Conservation (phyloP, 2,888 invertebrate species). For the Brenthis daphne region DNA sequence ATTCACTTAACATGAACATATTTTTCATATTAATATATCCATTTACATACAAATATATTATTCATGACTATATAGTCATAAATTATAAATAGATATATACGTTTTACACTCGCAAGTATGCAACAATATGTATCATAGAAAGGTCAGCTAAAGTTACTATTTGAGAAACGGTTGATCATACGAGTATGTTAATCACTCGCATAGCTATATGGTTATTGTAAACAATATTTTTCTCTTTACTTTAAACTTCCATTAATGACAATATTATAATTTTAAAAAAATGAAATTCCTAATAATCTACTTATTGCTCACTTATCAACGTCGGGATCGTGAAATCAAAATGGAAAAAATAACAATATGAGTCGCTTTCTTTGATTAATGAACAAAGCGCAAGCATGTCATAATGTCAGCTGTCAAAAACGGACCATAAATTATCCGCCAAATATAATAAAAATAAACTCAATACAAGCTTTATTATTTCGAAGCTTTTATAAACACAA, state of each 20-base stretch:
- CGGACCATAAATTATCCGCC: slow-evolving; percentile 43
- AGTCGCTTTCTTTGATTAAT: slow-evolving; percentile 45
- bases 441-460: slow-evolving; percentile 38
- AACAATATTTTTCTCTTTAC: slow-evolving; percentile 7
- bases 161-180: no score
- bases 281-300: slow-evolving; percentile 26
- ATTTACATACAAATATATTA: no score
- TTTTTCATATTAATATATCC: no score
- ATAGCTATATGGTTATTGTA: no score
- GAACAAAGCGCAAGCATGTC: slow-evolving; percentile 41
- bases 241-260: no score
- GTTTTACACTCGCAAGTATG: no score
- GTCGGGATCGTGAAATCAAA: slow-evolving; percentile 34
- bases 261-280: neutral
- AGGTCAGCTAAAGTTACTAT: no score
- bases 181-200: no score
- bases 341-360: slow-evolving; percentile 37
- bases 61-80: no score
- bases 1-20: no score
- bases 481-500: slow-evolving; percentile 32
- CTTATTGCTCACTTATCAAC: slow-evolving; percentile 35
- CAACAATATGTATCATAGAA: no score
- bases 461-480: slow-evolving; percentile 33
- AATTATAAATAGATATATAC: no score
- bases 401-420: slow-evolving; percentile 46